Base-by-base conservation (phyloP, 2,113 vertebrate species). In the Petaurus breviceps region DNA sequence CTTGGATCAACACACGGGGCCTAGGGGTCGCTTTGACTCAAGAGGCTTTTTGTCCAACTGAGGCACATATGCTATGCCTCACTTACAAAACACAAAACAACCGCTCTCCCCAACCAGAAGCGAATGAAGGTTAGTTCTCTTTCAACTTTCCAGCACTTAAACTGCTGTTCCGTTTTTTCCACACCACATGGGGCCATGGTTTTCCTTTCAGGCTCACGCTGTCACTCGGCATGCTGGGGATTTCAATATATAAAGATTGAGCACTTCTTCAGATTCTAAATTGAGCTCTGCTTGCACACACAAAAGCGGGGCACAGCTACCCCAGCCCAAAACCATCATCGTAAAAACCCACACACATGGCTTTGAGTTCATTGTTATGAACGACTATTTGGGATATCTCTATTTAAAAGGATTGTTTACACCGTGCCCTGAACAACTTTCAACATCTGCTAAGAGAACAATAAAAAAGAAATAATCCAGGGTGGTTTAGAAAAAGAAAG, bases 181-280 rank as follows among this genome's bases (percentile, higher is more conserved):
- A 95, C 98, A 95, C 98, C 98, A 98, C 98, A 98, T 99, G 99
- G 98, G 98, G 97, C 98, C 98, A 52, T 14, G 98, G 95, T 84
- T 95, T 98, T 97, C 96, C 92, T 96, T 97, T 96, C 77, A 90
- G 97, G 98, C 97, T 98, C 97, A 97, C 92, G 97, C 97, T 95
- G 95, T 95, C 96, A 7, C 91, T 90, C 96, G 55, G 98, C 99
- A 98, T 95, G 98, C 98, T 96, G 98, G 98, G 98, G 97, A 77
- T 96, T 98, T 98, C 97, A 89, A 57, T 90, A 96, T 92, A 96
- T 96, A 97, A 97, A 97, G 96, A 98, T 98, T 97, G 97, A 98
- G 97, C 95, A 8, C 96, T 97, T 96, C 97, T 98, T 96, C 97
- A 97, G 96, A 97, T 98, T 98, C 98, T 92, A 95, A 98, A 98